Evolutionary conservation across 1,140 invertebrate genomes (phyloP), one percentile per base, ranked within the genome.

Genomic region (Holotrichia oblita): DNA sequence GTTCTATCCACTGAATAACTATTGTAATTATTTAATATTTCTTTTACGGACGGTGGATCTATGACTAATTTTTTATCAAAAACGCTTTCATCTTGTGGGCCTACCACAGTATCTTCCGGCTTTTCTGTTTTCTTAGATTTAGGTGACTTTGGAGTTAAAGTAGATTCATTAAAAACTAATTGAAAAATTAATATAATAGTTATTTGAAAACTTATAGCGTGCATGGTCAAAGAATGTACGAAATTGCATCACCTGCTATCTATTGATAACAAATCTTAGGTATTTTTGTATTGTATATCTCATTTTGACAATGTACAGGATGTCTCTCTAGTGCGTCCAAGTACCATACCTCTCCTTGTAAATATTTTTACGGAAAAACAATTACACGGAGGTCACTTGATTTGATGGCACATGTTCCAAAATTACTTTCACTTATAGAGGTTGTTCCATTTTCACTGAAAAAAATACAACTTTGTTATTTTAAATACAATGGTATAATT

Each of bases 21-120:
- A 55, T 90, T 89, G 87, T 95, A 90, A 85, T 96, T 93, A 77
- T 90, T 89, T 76, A 97, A 81, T 79, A 97, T 95, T 80, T 96
- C 94, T 83, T 91, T 91, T 12, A 89, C 87, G 81, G 90, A 90
- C 0, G 92, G 89, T 73, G 91, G 89, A 82, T 91, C 89, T 6
- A 88, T 88, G 0, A 97, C 91, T 77, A 97, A 88, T 81, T 91
- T 90, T 83, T 93, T 88, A 72, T 93, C 89, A 76, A 92, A 88
- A 17, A 96, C 94, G 87, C 91, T 91, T 78, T 91, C 88, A 80
- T 91, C 88, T 48, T 91, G 86, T 0, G 93, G 90, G 34, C 93
- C 93, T 34, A 88, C 83, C 48, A 79, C 83, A 81, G 74, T 79
- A 44, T 79, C 78, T 17, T 40, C 27, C 48, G 79, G 79, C 44